phyloP scores from a whole-genome alignment of 1,140 invertebrate genomes.

The Trichogramma pretiosum region DNA sequence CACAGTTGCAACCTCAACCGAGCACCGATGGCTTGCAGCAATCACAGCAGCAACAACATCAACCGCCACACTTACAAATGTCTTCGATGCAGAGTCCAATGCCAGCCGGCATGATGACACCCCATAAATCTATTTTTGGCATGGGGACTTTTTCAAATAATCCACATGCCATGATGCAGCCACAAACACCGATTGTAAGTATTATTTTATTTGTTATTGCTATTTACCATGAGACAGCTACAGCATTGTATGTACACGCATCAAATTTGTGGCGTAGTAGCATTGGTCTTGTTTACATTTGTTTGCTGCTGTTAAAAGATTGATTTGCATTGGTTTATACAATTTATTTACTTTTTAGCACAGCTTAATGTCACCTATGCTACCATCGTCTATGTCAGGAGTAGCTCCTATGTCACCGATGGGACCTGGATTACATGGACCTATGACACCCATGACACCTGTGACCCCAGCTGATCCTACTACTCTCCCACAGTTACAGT shows the following conservation, averaged over 20 bases:
- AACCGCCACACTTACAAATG: constrained; percentile 46
- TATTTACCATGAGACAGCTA: no score
- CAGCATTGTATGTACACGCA: no score
- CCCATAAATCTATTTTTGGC: no score
- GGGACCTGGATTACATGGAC: constrained; percentile 66
- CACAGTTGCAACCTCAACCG: constrained; percentile 38
- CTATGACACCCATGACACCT: constrained; percentile 91
- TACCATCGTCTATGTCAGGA: constrained; percentile 49
- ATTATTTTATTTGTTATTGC: background rate
- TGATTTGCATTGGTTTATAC: constrained; percentile 1
- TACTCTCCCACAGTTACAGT: constrained; percentile 91
- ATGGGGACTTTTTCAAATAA: no score
- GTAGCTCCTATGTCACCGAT: constrained; percentile 49
- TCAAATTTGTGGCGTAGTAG: no score
- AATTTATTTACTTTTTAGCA: constrained; percentile 48
- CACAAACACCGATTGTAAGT: constrained; percentile 75
- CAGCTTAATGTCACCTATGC: constrained; percentile 77
- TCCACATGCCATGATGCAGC: constrained; percentile 71
- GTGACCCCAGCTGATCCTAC: constrained; percentile 83
- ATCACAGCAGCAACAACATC: constrained; percentile 42
- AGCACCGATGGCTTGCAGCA: background rate
- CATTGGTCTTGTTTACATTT: background rate
- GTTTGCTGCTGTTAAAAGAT: no score
- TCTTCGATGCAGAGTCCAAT: constrained; percentile 52
- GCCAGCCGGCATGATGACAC: constrained; percentile 47